Conservation (phyloP, 2,113 vertebrate genomes). For the Neodontobutis hainanensis region DNA sequence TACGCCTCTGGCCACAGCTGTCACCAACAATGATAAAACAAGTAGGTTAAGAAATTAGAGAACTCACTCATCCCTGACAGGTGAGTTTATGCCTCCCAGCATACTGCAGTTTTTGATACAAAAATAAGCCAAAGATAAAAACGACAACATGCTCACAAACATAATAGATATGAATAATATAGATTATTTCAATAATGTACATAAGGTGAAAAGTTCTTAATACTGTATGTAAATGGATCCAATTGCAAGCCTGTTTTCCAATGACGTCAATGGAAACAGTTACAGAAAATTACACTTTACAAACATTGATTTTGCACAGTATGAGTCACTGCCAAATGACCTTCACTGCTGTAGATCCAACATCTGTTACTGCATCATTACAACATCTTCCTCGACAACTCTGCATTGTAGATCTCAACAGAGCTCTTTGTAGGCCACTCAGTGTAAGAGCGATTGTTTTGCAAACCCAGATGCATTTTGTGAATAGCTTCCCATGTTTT, state of each 20-base stretch:
- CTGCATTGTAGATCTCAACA: not conserved
- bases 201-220: not conserved
- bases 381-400: conserved; percentile 14
- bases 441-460: conserved; percentile 9
- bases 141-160: not conserved
- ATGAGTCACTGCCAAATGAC: conserved; percentile 21
- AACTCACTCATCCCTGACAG: too few species aligned
- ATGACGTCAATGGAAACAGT: not conserved
- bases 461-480: conserved; percentile 15
- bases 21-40: too few species aligned
- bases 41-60: too few species aligned
- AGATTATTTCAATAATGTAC: not conserved
- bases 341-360: conserved; percentile 11
- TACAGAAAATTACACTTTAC: not conserved
- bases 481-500: conserved; percentile 37
- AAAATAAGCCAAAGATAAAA: too few species aligned
- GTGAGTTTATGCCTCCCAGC: too few species aligned
- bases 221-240: not conserved
- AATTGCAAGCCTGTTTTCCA: not conserved
- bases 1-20: too few species aligned
- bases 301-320: conserved; percentile 3
- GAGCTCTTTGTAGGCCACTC: conserved; percentile 12
- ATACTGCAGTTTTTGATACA: too few species aligned
- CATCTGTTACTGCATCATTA: conserved; percentile 27
- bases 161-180: not conserved